Evolutionary conservation across 2,113 vertebrate genomes (phyloP).

Genomic region (Heterotis niloticus): DNA sequence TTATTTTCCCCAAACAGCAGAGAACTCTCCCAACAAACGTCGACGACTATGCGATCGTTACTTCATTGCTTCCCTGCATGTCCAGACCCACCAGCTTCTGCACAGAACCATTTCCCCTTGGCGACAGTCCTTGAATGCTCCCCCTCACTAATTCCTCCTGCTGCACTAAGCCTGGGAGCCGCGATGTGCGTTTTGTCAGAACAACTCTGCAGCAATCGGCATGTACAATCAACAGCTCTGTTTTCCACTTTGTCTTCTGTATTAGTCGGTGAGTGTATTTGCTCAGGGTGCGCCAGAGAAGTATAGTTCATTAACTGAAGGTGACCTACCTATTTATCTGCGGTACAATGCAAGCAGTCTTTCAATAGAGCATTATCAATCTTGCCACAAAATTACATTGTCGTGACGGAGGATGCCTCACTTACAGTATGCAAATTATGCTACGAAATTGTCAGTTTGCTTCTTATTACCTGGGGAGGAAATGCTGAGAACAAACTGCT

Average conservation of each 20-base stretch:
- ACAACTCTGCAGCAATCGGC: background rate
- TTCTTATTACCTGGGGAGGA: background rate
- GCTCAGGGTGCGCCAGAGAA: background rate
- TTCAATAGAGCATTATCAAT: slow-evolving; percentile 36
- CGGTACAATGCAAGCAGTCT: slow-evolving; percentile 33
- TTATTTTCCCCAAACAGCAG: slow-evolving; percentile 4
- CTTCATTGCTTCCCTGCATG: background rate
- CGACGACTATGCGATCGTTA: too few species aligned
- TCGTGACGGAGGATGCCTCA: slow-evolving; percentile 24
- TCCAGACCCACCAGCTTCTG: background rate
- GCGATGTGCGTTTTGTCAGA: background rate
- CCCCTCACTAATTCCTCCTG: background rate
- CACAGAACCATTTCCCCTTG: background rate
- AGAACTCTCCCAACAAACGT: too few species aligned
- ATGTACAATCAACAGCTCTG: background rate
- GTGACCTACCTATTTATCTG: slow-evolving; percentile 43
- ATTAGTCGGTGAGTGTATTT: background rate
- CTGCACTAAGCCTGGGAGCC: background rate
- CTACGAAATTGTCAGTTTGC: background rate
- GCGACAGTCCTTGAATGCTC: background rate
- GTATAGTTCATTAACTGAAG: slow-evolving; percentile 37
- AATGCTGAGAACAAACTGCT: background rate
- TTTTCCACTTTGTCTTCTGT: background rate
- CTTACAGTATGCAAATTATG: slow-evolving; percentile 23
- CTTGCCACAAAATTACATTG: slow-evolving; percentile 36